Evolutionary conservation across 2,113 vertebrate species (phyloP).

Genomic region (Ceyx cyanopectus): DNA sequence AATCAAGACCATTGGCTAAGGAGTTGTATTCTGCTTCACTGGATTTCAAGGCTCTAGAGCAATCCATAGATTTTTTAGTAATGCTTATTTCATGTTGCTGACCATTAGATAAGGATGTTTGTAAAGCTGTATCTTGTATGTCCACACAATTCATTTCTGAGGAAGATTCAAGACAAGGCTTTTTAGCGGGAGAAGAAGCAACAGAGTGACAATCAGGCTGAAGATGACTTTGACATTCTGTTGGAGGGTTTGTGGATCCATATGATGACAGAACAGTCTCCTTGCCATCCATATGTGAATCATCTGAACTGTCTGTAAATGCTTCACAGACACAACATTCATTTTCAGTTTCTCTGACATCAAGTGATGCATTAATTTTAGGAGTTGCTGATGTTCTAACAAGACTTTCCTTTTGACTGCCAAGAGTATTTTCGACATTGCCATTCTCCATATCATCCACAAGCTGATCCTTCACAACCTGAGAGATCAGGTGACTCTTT

Average conservation of each 20-base stretch:
- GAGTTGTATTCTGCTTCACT: conserved; percentile 69
- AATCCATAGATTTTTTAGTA: conserved; percentile 37
- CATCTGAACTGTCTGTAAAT: conserved; percentile 62
- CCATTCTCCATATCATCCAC: conserved; percentile 96
- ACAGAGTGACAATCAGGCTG: conserved; percentile 42
- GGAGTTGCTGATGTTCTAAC: conserved; percentile 17
- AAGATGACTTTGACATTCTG: conserved; percentile 61
- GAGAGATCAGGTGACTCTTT: conserved; percentile 55
- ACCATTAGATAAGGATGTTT: conserved; percentile 21
- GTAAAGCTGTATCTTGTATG: conserved; percentile 15
- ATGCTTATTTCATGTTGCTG: background rate
- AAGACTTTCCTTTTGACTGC: conserved; percentile 77
- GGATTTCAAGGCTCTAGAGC: conserved; percentile 51
- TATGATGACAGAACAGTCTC: conserved; percentile 67
- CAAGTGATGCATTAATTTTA: conserved; percentile 74
- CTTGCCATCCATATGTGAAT: conserved; percentile 61
- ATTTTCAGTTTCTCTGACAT: conserved; percentile 69
- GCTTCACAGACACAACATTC: conserved; percentile 68
- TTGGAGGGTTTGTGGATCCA: conserved; percentile 69
- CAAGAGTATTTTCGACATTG: conserved; percentile 83
- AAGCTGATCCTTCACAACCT: conserved; percentile 81
- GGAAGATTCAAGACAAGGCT: conserved; percentile 46
- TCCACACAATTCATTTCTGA: conserved; percentile 31
- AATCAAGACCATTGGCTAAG: conserved; percentile 37
- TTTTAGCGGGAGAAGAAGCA: conserved; percentile 59